Evolutionary conservation across 2,888 invertebrate species (phyloP), one percentile per base, ranked within the genome.

Genomic region (Ennomos erosarius): DNA sequence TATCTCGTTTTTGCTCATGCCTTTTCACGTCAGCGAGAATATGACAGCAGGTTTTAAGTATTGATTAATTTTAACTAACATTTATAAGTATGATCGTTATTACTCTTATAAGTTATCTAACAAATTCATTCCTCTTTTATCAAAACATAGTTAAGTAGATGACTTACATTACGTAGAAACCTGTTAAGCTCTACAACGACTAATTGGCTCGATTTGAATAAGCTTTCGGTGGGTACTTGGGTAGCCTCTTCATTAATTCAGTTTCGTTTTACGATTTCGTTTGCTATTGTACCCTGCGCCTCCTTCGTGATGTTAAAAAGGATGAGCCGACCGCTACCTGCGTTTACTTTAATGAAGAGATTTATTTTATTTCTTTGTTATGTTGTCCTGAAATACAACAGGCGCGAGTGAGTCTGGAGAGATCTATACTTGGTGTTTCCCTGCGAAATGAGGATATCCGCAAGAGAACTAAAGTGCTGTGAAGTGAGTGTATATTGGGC

Each of bases 171-270:
- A 59, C 40, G 56, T 55, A 58, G 55, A 55, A 49, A 62, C 57
- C 61, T 46, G 62, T 44, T 59, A 67, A 62, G 60, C 69, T 69
- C 59, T 63, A 62, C 62, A 55, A 68, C 68, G 63, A 73, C 77
- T 81, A 80, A 81, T 79, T 79, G 79, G 77, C 69, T 73, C 73
- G 71, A 81, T 81, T 78, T 80, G 74, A 78, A 81, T 80, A 79
- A 77, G 73, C 78, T 74, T 77, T 71, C 68, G 62, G 67, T 70
- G 65, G 69, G 67, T 64, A 65, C 65, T 71, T 70, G 65, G 69
- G 67, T 64, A 65, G 65, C 71, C 65, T 59, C 76, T 75, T 73
- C 67, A 68, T 62, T 67, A 73, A 71, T 78, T 75, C 74, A 73
- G 73, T 71, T 71, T 73, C 68, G 69, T 73, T 76, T 69, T 69